Percentiles rank a stretch among this genome's conserved stretches.
These are phyloP conservation scores for Stigmatopora argus DNA, from an alignment of 2,113 vertebrate genomes.

Conservation along the genomic window DNA sequence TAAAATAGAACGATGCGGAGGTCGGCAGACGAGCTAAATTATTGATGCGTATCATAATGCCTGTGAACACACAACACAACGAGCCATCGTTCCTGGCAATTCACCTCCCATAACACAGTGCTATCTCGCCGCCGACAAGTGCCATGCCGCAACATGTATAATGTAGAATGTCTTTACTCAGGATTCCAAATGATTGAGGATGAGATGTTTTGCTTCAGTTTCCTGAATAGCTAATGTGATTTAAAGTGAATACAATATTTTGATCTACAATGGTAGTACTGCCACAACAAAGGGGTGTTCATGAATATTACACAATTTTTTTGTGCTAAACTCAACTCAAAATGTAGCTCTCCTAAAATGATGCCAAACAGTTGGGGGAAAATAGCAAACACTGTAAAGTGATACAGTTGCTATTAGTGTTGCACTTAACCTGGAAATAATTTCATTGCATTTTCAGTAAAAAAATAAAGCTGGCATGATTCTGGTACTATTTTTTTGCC, in stretches of 20 bases:
- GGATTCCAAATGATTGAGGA: not conserved
- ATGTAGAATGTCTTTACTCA: constrained; percentile 1
- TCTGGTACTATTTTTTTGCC: no score
- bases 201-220: not conserved
- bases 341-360: no score
- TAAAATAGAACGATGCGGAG: constrained; percentile 61
- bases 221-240: not conserved
- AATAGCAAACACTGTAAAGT: no score
- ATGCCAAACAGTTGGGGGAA: no score
- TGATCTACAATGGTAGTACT: not conserved
- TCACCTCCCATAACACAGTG: constrained; percentile 29
- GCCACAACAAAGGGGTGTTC: no score
- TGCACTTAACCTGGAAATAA: no score
- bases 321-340: no score
- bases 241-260: not conserved
- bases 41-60: constrained; percentile 62
- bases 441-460: no score
- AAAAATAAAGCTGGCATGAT: no score
- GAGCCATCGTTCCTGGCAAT: constrained; percentile 35
- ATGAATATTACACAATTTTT: no score
- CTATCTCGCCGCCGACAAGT: not conserved
- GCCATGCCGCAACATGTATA: constrained; percentile 8
- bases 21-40: constrained; percentile 43
- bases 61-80: constrained; percentile 43
- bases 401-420: no score